Conservation (phyloP, 1,140 invertebrate species). For the Tigriopus japonicus region DNA sequence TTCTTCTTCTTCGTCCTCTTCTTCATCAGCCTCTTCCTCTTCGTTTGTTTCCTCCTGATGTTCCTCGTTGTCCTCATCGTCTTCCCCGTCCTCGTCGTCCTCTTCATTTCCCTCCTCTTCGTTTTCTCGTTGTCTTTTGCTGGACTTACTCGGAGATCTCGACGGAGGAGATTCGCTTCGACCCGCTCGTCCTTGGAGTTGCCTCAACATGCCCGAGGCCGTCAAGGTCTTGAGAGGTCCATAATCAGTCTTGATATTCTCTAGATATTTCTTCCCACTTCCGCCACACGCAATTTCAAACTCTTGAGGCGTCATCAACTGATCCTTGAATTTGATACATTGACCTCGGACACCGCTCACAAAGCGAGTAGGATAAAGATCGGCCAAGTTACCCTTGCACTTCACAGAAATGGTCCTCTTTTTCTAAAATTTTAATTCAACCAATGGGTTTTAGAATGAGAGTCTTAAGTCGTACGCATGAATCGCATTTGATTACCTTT, state of each 20-base stretch:
- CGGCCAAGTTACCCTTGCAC: constrained; percentile 3
- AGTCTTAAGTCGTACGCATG: too few species aligned
- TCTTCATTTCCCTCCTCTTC: background rate
- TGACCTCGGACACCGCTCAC: background rate
- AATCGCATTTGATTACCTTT: too few species aligned
- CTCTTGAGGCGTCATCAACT: constrained; percentile 11
- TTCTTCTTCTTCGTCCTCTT: background rate
- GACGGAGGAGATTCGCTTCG: background rate
- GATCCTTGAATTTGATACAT: constrained; percentile 5
- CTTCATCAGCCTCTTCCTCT: constrained; percentile 1
- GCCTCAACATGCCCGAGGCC: constrained; percentile 5
- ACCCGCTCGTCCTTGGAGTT: constrained; percentile 1
- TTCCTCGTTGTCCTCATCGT: constrained; percentile 2
- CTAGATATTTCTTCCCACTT: constrained; percentile 5
- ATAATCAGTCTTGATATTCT: constrained; percentile 12
- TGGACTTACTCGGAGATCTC: background rate
- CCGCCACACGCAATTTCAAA: constrained; percentile 5
- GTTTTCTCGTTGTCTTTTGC: background rate
- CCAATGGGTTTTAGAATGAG: too few species aligned
- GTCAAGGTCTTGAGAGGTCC: constrained; percentile 12
- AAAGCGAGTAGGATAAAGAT: constrained; percentile 4
- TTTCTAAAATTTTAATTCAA: background rate
- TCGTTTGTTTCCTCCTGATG: background rate
- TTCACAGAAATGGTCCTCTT: background rate
- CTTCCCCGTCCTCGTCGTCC: constrained; percentile 1